Evolutionary conservation across 2,888 invertebrate species (phyloP).

Genomic region (Tipula vernalis): DNA sequence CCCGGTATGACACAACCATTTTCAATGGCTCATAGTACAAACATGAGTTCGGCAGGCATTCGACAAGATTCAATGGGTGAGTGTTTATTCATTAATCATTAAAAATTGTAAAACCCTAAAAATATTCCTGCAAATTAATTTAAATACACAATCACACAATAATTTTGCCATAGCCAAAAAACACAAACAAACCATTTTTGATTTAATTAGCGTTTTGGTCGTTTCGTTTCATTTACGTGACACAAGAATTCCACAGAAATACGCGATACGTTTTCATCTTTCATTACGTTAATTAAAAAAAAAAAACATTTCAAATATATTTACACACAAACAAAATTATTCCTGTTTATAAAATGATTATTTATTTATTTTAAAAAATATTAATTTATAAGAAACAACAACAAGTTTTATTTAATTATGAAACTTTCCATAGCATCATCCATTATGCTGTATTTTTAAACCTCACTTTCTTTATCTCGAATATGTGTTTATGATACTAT

Average conservation of each 20-base stretch:
- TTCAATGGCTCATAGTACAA: slow-evolving; percentile 85
- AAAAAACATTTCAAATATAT: background rate
- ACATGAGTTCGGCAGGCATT: slow-evolving; percentile 87
- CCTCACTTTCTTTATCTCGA: background rate
- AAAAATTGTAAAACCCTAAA: background rate
- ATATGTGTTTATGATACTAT: background rate
- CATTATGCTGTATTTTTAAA: background rate
- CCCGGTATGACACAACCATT: slow-evolving; percentile 91
- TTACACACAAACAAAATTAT: background rate
- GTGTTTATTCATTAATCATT: slow-evolving; percentile 23
- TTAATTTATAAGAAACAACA: background rate
- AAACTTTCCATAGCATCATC: background rate
- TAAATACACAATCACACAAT: background rate
- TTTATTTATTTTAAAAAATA: background rate
- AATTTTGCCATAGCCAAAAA: background rate
- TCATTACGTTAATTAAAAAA: background rate
- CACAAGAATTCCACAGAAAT: background rate
- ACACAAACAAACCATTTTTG: background rate
- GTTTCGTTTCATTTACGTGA: background rate
- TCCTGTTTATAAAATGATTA: background rate
- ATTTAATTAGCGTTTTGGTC: background rate
- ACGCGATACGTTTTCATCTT: background rate
- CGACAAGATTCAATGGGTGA: slow-evolving; percentile 75
- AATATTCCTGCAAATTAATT: background rate
- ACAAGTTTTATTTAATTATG: background rate